A percentile compares a stretch with the other conserved stretches of the same genome.
Evolutionary conservation across 2,888 invertebrate genomes (phyloP).

Genomic region (Caenorhabditis sp.): DNA sequence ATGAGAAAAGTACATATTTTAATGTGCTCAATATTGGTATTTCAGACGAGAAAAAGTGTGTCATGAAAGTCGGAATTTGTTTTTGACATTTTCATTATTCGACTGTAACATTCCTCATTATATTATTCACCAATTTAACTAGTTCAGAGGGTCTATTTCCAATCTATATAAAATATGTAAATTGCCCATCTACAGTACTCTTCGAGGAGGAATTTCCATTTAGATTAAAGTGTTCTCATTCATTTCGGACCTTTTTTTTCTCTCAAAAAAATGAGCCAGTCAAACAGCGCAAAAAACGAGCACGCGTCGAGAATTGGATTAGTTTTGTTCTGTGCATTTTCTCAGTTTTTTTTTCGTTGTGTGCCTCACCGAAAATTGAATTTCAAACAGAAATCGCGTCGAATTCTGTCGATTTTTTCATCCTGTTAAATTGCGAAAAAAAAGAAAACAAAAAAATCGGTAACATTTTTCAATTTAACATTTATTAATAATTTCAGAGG

Average conservation of each 20-base stretch:
- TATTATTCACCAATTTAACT: too few relatives aligned
- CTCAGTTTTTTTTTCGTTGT: conserved; percentile 9
- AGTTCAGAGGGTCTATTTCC: too few relatives aligned
- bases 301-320: conserved; percentile 8
- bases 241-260: conserved; percentile 7
- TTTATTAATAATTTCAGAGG: background rate
- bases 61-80: too few relatives aligned
- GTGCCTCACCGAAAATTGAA: background rate
- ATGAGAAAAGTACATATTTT: too few relatives aligned
- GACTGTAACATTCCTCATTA: too few relatives aligned
- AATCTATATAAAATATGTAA: conserved; percentile 16
- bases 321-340: conserved; percentile 10
- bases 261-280: background rate
- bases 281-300: background rate
- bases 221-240: background rate
- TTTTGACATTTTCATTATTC: too few relatives aligned
- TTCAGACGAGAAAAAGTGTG: too few relatives aligned
- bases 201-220: background rate
- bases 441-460: conserved; percentile 13
- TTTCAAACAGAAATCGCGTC: background rate
- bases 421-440: conserved; percentile 12
- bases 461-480: conserved; percentile 12
- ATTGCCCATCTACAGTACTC: conserved; percentile 14
- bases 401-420: conserved; percentile 11
- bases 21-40: too few relatives aligned